Base-by-base conservation (phyloP, 1,140 invertebrate genomes). In the Lutraria rhynchaena region DNA sequence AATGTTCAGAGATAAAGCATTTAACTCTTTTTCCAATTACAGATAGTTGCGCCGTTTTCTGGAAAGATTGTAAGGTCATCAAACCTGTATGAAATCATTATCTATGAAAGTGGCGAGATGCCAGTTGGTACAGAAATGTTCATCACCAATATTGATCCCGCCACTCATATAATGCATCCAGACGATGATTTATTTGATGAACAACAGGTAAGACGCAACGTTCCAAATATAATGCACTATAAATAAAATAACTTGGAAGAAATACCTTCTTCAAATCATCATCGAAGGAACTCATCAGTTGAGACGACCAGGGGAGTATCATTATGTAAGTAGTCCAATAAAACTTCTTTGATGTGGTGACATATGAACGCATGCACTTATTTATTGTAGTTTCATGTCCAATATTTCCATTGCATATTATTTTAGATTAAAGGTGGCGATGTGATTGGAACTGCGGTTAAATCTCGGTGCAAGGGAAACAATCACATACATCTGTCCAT, bases 31-130 rank as follows among this genome's bases (percentile, higher is more conserved):
- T 2, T 51, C 2, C 0, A 46, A 0, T 22, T 57, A 46, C 19
- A 86, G 75, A 33, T 86, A n/a, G 75, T 86, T 17, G 85, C 85
- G 0, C 85, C 85, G n/a, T 83, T 86, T 65, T 35, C 78, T 41
- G 85, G 83, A 31, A 71, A 46, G 1, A 61, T 83, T 3, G 44
- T 61, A n/a, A 63, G 31, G 1, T 80, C 83, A 3, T 55, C 51
- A 11, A 78, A 81, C 0, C 22, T n/a, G 1, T 57, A 86, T 70
- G 83, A 86, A 71, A 53, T 86, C 15, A 78, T 82, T n/a, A 71
- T 86, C 17, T 15, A 53, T 33, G 44, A 82, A 3, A 57, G 37
- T 35, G 85, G 81, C 19, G 76, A 81, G 11, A 81, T 83, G 5
- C 63, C 80, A 7, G 22, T 44, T 19, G 63, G 74, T 5, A 61